phyloP scores from a whole-genome alignment of 2,797 vertebrate genomes.

The Argya squamiceps region DNA sequence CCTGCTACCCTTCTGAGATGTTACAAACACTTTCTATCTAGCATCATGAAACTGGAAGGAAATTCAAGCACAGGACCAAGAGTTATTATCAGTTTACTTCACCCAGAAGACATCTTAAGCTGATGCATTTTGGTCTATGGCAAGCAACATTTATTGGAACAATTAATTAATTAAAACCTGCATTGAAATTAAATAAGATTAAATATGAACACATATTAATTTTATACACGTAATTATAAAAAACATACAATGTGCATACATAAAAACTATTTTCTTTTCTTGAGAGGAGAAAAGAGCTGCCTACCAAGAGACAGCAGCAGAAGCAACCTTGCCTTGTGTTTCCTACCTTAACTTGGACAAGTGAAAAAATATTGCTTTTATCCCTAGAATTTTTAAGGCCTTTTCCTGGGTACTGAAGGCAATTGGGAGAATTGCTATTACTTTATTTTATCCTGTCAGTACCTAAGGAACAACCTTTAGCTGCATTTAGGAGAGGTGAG shows the following conservation, averaged over 20 bases:
- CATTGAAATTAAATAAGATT: background rate
- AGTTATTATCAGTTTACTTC: background rate
- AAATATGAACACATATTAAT: background rate
- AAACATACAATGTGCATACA: background rate
- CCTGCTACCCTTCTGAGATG: background rate
- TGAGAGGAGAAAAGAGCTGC: background rate
- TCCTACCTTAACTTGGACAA: background rate
- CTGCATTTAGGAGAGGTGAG: background rate
- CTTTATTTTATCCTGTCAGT: background rate
- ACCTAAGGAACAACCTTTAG: background rate
- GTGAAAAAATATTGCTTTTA: background rate
- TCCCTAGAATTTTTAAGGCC: background rate
- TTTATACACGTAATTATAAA: background rate
- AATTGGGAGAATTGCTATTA: background rate
- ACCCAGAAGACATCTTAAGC: background rate
- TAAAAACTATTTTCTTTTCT: background rate
- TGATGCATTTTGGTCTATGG: background rate
- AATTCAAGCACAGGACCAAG: background rate
- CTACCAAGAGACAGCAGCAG: background rate
- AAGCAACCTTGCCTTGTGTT: background rate
- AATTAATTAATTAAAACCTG: background rate
- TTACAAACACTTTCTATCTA: background rate
- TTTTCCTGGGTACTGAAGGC: background rate
- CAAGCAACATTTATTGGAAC: background rate
- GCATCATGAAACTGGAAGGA: background rate